Evolutionary conservation across 2,797 vertebrate genomes (phyloP).

Genomic region (Alca torda): DNA sequence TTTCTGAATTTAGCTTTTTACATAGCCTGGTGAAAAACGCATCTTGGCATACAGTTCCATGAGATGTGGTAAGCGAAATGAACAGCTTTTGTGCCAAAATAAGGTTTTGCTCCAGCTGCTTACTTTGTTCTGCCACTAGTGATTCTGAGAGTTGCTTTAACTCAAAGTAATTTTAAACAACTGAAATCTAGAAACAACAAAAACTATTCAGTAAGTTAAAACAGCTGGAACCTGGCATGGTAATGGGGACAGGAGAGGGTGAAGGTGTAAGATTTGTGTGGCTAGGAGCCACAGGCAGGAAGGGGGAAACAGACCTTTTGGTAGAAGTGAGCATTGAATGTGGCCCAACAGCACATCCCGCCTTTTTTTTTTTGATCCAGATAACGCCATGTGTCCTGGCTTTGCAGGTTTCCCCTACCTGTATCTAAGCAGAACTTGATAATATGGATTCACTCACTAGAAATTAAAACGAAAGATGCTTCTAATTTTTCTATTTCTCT

Average conservation of each 20-base stretch:
- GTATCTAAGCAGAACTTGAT: not conserved
- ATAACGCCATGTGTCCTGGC: not conserved
- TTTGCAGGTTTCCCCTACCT: not conserved
- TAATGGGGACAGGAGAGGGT: not conserved
- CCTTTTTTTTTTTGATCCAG: not conserved
- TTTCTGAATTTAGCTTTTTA: not conserved
- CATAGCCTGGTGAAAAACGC: not conserved
- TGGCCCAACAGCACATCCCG: not conserved
- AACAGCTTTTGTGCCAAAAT: not conserved
- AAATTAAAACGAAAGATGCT: not conserved
- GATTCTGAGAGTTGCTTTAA: not conserved
- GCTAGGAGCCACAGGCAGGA: not conserved
- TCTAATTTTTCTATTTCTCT: not conserved
- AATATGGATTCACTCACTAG: not conserved
- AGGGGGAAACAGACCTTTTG: not conserved
- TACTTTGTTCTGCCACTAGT: not conserved
- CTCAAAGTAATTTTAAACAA: not conserved
- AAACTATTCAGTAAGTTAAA: not conserved
- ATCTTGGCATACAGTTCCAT: not conserved
- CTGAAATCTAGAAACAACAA: not conserved
- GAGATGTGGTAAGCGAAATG: not conserved
- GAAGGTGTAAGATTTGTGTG: not conserved
- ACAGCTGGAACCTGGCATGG: not conserved
- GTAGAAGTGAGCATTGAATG: not conserved
- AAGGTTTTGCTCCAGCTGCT: not conserved